Evolutionary conservation across 2,113 vertebrate species (phyloP).

Genomic region (Antigone vipio): DNA sequence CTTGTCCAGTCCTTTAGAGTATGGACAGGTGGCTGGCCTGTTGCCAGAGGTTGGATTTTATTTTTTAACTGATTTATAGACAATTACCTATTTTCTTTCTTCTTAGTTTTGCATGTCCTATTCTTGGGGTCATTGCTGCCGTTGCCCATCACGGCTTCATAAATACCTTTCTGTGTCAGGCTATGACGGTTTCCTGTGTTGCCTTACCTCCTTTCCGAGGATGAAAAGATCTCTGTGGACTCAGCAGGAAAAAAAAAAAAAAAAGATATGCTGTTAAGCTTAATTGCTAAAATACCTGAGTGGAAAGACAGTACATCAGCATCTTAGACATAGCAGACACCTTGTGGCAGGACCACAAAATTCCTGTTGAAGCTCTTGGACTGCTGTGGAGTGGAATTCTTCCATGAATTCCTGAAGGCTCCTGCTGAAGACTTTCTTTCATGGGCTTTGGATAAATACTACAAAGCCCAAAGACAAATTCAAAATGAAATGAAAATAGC

Average conservation of each 20-base stretch:
- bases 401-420: not conserved
- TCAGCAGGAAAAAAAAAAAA: not conserved
- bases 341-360: not conserved
- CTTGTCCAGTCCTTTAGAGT: not conserved
- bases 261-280: accelerated
- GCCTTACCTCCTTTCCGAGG: not conserved
- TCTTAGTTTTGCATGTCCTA: not conserved
- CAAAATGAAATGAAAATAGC: not conserved
- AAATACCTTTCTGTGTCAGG: not conserved
- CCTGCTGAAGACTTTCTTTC: not conserved
- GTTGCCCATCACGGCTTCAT: accelerated
- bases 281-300: not conserved
- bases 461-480: not conserved
- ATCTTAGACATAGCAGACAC: not conserved
- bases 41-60: not conserved
- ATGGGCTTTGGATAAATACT: not conserved
- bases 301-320: not conserved
- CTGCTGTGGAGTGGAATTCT: not conserved
- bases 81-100: not conserved
- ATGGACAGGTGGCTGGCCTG: not conserved
- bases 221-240: not conserved
- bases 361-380: not conserved
- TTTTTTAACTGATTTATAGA: not conserved
- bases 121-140: accelerated
- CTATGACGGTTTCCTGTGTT: not conserved